These are phyloP conservation scores for Euborellia annulipes DNA, from an alignment of 1,140 invertebrate species.

Conservation along the genomic window DNA sequence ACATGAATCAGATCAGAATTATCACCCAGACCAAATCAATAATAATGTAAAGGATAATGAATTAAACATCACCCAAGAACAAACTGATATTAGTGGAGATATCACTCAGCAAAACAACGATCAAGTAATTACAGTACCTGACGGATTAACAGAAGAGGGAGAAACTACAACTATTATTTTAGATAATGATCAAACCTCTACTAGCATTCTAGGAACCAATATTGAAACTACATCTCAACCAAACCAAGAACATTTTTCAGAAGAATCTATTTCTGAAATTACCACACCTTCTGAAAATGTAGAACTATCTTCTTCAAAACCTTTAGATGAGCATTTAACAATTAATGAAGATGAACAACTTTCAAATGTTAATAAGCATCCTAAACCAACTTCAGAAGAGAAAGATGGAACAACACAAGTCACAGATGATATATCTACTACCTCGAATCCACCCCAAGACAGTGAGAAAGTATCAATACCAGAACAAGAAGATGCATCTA, in stretches of 20 bases:
- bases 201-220: slow-evolving; percentile 2
- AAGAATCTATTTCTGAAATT: slow-evolving; percentile 6
- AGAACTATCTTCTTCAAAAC: neutral
- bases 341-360: slow-evolving; percentile 10
- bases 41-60: no score
- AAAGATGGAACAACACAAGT: slow-evolving; percentile 5
- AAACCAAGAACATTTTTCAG: slow-evolving; percentile 7
- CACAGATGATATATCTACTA: slow-evolving; percentile 11
- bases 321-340: slow-evolving; percentile 6
- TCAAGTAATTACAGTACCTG: no score
- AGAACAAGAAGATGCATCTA: no score
- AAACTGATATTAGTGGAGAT: no score
- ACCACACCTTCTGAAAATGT: slow-evolving; percentile 5
- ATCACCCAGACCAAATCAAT: no score
- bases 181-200: slow-evolving; percentile 5
- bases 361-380: slow-evolving; percentile 7
- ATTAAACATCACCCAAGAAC: no score
- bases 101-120: no score
- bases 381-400: slow-evolving; percentile 1
- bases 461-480: slow-evolving; percentile 4
- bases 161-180: neutral
- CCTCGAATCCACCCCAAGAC: slow-evolving; percentile 6
- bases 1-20: no score
- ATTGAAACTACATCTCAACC: slow-evolving; percentile 1
- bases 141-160: slow-evolving; percentile 2